A percentile compares a stretch with the other conserved stretches of the same genome.
These are phyloP conservation scores for Drosophila lacteicornis DNA, from an alignment of 1,140 invertebrate species.

Conservation along the genomic window DNA sequence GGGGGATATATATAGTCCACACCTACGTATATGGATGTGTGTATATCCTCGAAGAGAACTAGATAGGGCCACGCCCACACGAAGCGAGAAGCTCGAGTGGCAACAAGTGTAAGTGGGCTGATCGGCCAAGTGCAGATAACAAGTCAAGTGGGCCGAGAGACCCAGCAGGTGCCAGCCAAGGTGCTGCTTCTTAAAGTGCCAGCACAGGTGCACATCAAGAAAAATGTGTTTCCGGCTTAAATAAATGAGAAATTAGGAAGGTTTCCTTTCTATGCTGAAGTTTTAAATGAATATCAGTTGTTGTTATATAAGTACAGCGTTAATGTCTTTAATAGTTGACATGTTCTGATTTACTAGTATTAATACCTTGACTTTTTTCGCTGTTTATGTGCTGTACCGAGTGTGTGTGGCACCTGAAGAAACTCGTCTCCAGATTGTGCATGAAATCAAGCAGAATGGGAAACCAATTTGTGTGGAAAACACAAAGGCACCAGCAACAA, in stretches of 20 bases:
- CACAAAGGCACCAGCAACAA: constrained; percentile 52
- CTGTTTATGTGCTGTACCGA: background rate
- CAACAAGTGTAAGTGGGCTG: constrained; percentile 79
- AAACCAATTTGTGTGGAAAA: constrained; percentile 81
- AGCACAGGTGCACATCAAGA: constrained; percentile 17
- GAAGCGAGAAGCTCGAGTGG: constrained; percentile 50
- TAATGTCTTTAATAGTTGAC: background rate
- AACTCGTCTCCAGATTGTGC: constrained; percentile 73
- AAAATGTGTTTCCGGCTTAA: background rate
- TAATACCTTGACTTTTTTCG: background rate
- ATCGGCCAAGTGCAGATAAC: constrained; percentile 78
- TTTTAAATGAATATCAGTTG: background rate
- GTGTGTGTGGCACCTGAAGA: constrained; percentile 55
- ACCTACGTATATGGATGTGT: background rate
- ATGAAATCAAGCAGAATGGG: constrained; percentile 81
- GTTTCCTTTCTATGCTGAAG: background rate
- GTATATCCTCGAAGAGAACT: background rate
- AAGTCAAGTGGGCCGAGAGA: constrained; percentile 67
- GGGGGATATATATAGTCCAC: constrained; percentile 1
- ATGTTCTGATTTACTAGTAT: too few relatives aligned
- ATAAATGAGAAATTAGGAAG: background rate
- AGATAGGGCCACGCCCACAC: constrained; percentile 27
- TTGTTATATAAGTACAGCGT: background rate
- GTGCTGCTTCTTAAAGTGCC: constrained; percentile 5
- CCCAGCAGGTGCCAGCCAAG: constrained; percentile 45